Evolutionary conservation across 2,888 invertebrate species (phyloP).

Genomic region (Heliconius hortense): DNA sequence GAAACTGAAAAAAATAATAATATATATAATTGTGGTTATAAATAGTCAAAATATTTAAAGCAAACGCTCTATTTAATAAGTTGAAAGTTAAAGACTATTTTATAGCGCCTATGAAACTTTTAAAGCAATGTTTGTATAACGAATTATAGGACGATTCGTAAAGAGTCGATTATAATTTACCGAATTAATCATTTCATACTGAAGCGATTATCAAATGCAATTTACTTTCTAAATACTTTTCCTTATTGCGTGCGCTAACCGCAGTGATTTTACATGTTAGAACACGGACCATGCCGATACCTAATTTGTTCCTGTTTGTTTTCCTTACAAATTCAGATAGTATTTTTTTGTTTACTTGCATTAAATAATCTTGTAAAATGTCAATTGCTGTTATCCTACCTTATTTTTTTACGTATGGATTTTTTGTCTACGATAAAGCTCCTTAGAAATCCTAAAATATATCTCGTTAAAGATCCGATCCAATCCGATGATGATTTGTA

Average conservation of each 20-base stretch:
- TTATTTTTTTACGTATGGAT: slow-evolving; percentile 20
- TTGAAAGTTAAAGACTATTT: not conserved
- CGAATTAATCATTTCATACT: slow-evolving; percentile 12
- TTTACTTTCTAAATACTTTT: slow-evolving; percentile 42
- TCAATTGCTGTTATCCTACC: slow-evolving; percentile 38
- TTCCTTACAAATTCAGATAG: slow-evolving; percentile 31
- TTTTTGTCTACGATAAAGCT: slow-evolving; percentile 7
- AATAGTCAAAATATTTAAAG: no score
- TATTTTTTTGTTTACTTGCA: slow-evolving; percentile 37
- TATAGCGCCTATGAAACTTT: not conserved
- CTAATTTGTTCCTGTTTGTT: slow-evolving; percentile 33
- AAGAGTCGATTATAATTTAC: slow-evolving; percentile 5
- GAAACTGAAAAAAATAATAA: no score
- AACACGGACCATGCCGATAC: slow-evolving; percentile 33
- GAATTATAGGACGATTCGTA: not conserved
- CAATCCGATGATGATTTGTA: slow-evolving; percentile 30
- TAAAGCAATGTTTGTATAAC: not conserved
- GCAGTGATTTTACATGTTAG: slow-evolving; percentile 37
- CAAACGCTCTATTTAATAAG: not conserved
- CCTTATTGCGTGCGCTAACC: slow-evolving; percentile 42
- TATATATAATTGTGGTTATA: no score
- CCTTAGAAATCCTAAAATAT: slow-evolving; percentile 4
- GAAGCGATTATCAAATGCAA: slow-evolving; percentile 28
- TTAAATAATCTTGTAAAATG: slow-evolving; percentile 34
- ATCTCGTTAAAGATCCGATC: slow-evolving; percentile 27